Evolutionary conservation across 2,797 vertebrate species (phyloP), one percentile per base, ranked within the genome.

Genomic region (Pempheris klunzingeri): DNA sequence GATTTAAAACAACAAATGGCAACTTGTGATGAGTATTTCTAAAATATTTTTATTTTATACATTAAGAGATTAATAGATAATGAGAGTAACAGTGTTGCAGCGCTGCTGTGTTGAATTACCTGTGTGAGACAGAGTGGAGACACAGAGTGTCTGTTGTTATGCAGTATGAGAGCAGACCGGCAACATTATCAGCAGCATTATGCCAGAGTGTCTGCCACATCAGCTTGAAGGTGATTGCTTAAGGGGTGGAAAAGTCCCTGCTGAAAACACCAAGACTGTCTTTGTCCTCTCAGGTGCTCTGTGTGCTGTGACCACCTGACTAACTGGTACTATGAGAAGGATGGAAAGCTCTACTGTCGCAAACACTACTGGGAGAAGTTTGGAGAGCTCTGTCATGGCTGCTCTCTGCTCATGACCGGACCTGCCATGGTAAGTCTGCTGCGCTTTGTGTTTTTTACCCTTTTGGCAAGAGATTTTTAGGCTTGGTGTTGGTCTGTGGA

Each of bases 291-390:
- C 88, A 99, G 98, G 88, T 99, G 98, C 87, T 98, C 97, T 3
- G 97, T 97, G 74, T 99, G 98, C 90, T 95, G 95, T 77, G 97
- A 97, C 85, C 94, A 96, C 89, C 95, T 99, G 87, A 97, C 95
- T n/a, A 97, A 97, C 95, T 98, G 97, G 97, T 98, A 98, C 95
- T 98, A 97, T 2, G 96, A 98, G 92, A 97, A 97, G 67, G 95
- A 97, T 0, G 97, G 96, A 26, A 97, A 97, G 86, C 95, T 99
- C 36, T 99, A 96, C 93, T 99, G 97, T 83, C 96, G 95, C 84
- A 97, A 95, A 82, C 97, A 99, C 94, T 99, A 98, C 94, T 97
- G 96, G 96, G 95, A 96, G 90, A 97, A 97, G 85, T 99, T 98
- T 74, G 97, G 97, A 50, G 97, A 98, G 80, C 94, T 97, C 76